Conservation (phyloP, 1,140 invertebrate genomes). For the Dendrolimus punctatus region DNA sequence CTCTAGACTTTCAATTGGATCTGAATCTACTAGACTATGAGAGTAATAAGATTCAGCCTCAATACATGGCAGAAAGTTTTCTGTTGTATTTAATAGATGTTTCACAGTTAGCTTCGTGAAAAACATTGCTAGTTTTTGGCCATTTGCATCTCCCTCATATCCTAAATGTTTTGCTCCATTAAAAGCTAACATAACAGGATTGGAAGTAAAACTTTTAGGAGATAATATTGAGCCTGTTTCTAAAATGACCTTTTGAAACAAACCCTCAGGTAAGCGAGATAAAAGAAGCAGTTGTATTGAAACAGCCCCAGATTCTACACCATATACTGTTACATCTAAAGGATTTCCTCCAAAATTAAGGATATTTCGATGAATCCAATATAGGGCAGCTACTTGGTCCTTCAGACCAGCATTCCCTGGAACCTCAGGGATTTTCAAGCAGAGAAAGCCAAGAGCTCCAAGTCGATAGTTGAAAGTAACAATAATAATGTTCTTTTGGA, state of each 20-base stretch:
- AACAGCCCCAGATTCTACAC: constrained; percentile 75
- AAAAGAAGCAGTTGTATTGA: constrained; percentile 39
- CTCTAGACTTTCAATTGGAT: constrained; percentile 32
- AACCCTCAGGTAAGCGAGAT: constrained; percentile 27
- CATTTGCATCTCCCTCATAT: constrained; percentile 18
- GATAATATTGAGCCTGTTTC: constrained; percentile 52
- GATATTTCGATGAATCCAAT: constrained; percentile 84
- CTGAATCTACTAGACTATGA: constrained; percentile 31
- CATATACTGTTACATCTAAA: constrained; percentile 76
- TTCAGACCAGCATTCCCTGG: constrained; percentile 84
- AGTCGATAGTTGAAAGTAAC: constrained; percentile 68
- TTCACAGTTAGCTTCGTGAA: constrained; percentile 19
- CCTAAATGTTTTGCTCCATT: constrained; percentile 28
- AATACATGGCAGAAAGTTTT: constrained; percentile 41
- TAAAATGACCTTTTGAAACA: constrained; percentile 45
- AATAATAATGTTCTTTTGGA: constrained; percentile 32
- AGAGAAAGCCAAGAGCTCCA: constrained; percentile 76
- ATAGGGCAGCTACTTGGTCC: constrained; percentile 80
- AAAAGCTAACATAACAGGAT: constrained; percentile 27
- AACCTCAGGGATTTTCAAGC: constrained; percentile 71
- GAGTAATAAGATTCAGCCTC: constrained; percentile 21
- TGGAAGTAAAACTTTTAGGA: constrained; percentile 29
- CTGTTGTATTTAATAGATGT: constrained; percentile 21
- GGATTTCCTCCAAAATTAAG: constrained; percentile 79
- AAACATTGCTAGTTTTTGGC: constrained; percentile 24